Conservation (phyloP, 2,113 vertebrate species). For the Xiphophorus couchianus region DNA sequence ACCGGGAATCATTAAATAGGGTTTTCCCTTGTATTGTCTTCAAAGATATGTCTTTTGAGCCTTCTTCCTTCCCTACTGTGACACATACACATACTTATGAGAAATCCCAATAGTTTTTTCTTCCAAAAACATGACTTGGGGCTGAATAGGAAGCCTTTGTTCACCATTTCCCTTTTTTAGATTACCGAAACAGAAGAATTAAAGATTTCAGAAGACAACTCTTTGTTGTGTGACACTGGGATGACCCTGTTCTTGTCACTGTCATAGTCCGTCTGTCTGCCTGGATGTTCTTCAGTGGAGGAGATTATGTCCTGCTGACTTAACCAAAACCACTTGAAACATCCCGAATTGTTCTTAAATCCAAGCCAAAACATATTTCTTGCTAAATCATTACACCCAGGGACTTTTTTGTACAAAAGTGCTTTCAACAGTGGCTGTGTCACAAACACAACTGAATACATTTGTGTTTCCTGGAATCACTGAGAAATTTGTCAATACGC, state of each 20-base stretch:
- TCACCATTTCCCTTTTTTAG: slow-evolving; percentile 36
- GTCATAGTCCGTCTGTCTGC: slow-evolving; percentile 19
- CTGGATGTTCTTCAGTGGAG: slow-evolving; percentile 24
- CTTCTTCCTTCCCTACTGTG: slow-evolving; percentile 37
- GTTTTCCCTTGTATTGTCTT: slow-evolving; percentile 24
- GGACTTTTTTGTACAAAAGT: slow-evolving; percentile 58
- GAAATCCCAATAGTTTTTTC: slow-evolving; percentile 55
- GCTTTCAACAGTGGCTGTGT: slow-evolving; percentile 43
- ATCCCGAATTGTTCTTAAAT: slow-evolving; percentile 27
- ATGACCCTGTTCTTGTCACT: slow-evolving; percentile 28
- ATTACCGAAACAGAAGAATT: slow-evolving; percentile 38
- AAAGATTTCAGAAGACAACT: slow-evolving; percentile 14
- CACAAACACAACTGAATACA: slow-evolving; percentile 29
- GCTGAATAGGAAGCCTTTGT: slow-evolving; percentile 40
- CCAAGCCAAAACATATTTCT: slow-evolving; percentile 37
- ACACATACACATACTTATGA: slow-evolving; percentile 56
- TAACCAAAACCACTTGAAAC: slow-evolving; percentile 52
- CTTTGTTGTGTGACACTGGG: slow-evolving; percentile 11
- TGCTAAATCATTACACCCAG: slow-evolving; percentile 38
- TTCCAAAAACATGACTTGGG: slow-evolving; percentile 25
- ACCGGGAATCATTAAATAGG: slow-evolving; percentile 4
- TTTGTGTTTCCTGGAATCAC: slow-evolving; percentile 45
- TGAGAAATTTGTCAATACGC: slow-evolving; percentile 29
- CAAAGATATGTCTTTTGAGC: slow-evolving; percentile 36
- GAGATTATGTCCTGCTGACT: slow-evolving; percentile 48